Evolutionary conservation across 2,113 vertebrate species (phyloP).

Genomic region (Gavia stellata): DNA sequence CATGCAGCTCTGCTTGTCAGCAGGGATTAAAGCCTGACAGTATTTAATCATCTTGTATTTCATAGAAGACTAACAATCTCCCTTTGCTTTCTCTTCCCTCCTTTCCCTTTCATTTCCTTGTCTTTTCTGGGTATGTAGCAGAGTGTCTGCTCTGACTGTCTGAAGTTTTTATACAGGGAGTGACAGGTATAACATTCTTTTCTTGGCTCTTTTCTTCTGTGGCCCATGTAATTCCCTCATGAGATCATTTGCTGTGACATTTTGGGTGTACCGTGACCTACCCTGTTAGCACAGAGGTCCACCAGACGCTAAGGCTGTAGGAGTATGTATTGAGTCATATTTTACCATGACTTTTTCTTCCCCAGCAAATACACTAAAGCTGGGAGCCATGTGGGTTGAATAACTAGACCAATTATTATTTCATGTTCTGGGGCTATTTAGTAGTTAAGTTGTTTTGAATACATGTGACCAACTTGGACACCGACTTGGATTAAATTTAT

Average conservation of each 20-base stretch:
- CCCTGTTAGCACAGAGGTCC: slow-evolving; percentile 23
- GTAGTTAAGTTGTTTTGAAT: background rate
- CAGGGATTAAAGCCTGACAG: slow-evolving; percentile 51
- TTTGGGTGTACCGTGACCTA: slow-evolving; percentile 22
- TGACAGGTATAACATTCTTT: slow-evolving; percentile 36
- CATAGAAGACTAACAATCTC: slow-evolving; percentile 28
- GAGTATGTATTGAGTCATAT: background rate
- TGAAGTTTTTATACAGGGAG: slow-evolving; percentile 6
- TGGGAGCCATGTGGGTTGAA: background rate
- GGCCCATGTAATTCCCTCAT: slow-evolving; percentile 27
- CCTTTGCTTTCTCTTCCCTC: slow-evolving; percentile 12
- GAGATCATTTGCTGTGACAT: slow-evolving; percentile 52
- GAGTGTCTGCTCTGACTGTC: background rate
- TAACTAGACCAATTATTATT: background rate
- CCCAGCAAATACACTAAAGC: background rate
- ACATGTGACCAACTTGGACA: background rate
- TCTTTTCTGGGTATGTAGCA: background rate
- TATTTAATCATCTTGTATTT: slow-evolving; percentile 60
- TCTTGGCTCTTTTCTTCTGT: slow-evolving; percentile 5
- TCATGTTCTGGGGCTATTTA: background rate
- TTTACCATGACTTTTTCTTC: background rate
- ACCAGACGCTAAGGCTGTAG: background rate
- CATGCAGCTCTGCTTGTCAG: slow-evolving; percentile 30
- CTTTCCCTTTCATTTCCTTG: slow-evolving; percentile 19
- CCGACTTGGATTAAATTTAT: background rate